Evolutionary conservation across 2,888 invertebrate species (phyloP).

Genomic region (Anorthoa munda): DNA sequence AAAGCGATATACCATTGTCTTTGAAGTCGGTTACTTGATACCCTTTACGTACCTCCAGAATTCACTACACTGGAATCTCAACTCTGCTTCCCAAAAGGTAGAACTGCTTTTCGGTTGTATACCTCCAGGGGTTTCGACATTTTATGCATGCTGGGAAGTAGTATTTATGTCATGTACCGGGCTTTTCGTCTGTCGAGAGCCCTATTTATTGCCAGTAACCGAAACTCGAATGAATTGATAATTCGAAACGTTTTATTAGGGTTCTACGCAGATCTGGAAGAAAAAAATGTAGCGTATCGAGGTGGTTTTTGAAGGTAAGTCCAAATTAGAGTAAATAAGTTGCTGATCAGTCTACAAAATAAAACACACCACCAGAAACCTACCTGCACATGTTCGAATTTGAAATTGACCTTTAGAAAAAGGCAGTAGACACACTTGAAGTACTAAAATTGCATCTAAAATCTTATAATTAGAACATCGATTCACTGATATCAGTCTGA

Average conservation of each 20-base stretch:
- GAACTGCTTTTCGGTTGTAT: constrained; percentile 38
- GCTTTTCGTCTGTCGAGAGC: constrained; percentile 82
- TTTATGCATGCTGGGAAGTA: constrained; percentile 60
- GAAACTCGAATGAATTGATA: constrained; percentile 86
- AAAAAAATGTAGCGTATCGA: neutral
- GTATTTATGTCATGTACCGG: constrained; percentile 84
- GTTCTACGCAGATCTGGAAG: constrained; percentile 25
- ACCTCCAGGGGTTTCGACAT: constrained; percentile 54
- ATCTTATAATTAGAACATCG: neutral
- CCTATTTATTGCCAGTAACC: constrained; percentile 86
- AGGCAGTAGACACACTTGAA: too few species aligned
- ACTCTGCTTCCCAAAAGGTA: constrained; percentile 43
- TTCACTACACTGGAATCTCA: constrained; percentile 53
- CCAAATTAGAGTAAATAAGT: neutral
- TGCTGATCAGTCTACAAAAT: neutral
- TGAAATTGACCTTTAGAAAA: neutral
- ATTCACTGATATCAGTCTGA: neutral
- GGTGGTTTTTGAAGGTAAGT: neutral
- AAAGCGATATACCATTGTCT: constrained; percentile 88
- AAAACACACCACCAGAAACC: neutral
- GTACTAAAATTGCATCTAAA: neutral
- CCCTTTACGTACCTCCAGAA: constrained; percentile 36
- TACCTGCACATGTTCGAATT: neutral
- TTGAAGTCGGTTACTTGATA: constrained; percentile 57
- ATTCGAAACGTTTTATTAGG: constrained; percentile 64